Percentiles rank a stretch among this genome's conserved stretches.
Evolutionary conservation across 1,140 invertebrate genomes (phyloP).

Genomic region (Diorhabda sublineata): DNA sequence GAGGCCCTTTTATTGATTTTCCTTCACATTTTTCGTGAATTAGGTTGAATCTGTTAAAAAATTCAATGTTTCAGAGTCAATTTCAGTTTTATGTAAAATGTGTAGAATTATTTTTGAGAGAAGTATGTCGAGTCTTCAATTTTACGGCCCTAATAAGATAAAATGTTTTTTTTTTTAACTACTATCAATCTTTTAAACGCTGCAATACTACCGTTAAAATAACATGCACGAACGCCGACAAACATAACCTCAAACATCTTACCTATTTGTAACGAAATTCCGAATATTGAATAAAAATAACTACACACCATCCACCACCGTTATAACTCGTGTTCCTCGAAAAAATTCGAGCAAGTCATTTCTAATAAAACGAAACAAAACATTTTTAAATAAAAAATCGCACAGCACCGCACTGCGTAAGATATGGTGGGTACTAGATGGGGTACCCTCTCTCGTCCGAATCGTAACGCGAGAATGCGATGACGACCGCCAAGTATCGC

Average conservation of each 20-base stretch:
- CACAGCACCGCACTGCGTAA: constrained; percentile 12
- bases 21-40: too few species aligned
- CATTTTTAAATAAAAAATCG: constrained; percentile 10
- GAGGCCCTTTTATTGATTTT: too few species aligned
- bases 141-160: too few species aligned
- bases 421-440: not conserved
- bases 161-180: too few species aligned
- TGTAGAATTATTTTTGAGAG: too few species aligned
- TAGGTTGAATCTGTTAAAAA: too few species aligned
- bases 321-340: constrained; percentile 10
- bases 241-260: not conserved
- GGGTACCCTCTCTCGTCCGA: not conserved
- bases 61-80: too few species aligned
- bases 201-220: too few species aligned
- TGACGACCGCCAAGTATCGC: not conserved
- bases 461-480: not conserved
- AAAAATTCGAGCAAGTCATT: constrained; percentile 18
- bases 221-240: not conserved
- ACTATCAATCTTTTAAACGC: too few species aligned
- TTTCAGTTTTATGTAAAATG: too few species aligned
- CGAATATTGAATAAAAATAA: not conserved
- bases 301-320: not conserved
- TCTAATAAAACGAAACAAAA: constrained; percentile 18
- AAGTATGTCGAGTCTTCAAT: too few species aligned
- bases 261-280: not conserved